These are phyloP conservation scores for Hydrochoerus hydrochaeris DNA, from an alignment of 2,113 vertebrate genomes.

Conservation along the genomic window DNA sequence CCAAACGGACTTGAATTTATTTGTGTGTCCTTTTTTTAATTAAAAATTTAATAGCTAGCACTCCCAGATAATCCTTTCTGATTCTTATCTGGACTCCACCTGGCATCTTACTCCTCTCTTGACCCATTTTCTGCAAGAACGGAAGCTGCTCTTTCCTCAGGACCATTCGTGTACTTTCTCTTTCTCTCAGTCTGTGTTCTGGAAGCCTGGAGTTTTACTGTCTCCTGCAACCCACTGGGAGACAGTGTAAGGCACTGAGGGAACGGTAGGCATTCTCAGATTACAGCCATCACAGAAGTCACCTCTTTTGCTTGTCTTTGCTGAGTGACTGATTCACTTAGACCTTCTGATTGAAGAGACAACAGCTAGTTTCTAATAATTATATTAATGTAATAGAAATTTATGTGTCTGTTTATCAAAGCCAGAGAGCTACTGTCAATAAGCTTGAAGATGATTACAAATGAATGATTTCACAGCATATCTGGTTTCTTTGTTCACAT, in stretches of 20 bases:
- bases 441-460: neutral
- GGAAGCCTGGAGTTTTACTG: neutral
- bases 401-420: neutral
- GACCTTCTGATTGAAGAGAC: neutral
- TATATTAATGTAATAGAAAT: neutral
- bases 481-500: neutral
- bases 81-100: neutral
- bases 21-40: neutral
- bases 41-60: neutral
- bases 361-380: neutral
- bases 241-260: neutral
- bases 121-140: neutral
- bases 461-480: neutral
- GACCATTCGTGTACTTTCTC: neutral
- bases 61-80: neutral
- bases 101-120: neutral
- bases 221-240: neutral
- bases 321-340: neutral
- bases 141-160: neutral
- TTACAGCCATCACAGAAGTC: neutral
- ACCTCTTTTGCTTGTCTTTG: neutral
- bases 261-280: neutral
- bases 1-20: neutral
- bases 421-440: neutral
- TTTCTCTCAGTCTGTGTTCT: neutral